Evolutionary conservation across 2,113 vertebrate genomes (phyloP), one percentile per base, ranked within the genome.

Genomic region (Ictalurus punctatus): DNA sequence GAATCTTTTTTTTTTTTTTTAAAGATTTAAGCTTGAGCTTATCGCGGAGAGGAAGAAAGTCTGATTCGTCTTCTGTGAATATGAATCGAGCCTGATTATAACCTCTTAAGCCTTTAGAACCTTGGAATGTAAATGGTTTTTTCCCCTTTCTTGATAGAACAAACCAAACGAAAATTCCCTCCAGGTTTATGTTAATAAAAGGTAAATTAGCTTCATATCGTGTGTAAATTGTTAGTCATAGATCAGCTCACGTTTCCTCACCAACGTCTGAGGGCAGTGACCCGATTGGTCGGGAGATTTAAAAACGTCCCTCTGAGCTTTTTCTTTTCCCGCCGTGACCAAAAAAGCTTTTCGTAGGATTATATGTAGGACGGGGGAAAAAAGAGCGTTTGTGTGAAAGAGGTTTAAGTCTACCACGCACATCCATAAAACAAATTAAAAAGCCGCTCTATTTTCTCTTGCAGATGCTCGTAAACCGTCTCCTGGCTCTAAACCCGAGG

Each of bases 381-480:
- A 52, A 52, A 52, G 48, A 52, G 48, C 44, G 6, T 6, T 48
- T 48, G 7, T 19, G 27, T 13, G 12, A n/a, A n/a, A n/a, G 27
- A 67, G 25, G 65, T 4, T 67, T 67, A n/a, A 71, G 30, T 71
- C n/a, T 14, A 10, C 44, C 44, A n/a, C 10, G 4, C 13, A 25
- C 21, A 63, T 69, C 65, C 16, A 0, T 48, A 2, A 74, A 23
- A 10, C 21, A 34, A 25, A 12, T 4, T 80, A 2, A 58, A 30
- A 30, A 0, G 1, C 30, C 19, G 30, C 34, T 81, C n/a, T 69
- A n/a, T 40, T 54, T 87, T 86, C 71, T 86, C 54, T 56, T 76
- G 4, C 79, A 92, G 90, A 88, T 86, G 63, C 37, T 83, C 12
- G 1, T 34, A 63, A 84, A 25, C 12, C 58, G 34, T 61, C 30